Base-by-base conservation (phyloP, 35 echinoderm and acorn worm species). In the Heliocidaris tuberculata region DNA sequence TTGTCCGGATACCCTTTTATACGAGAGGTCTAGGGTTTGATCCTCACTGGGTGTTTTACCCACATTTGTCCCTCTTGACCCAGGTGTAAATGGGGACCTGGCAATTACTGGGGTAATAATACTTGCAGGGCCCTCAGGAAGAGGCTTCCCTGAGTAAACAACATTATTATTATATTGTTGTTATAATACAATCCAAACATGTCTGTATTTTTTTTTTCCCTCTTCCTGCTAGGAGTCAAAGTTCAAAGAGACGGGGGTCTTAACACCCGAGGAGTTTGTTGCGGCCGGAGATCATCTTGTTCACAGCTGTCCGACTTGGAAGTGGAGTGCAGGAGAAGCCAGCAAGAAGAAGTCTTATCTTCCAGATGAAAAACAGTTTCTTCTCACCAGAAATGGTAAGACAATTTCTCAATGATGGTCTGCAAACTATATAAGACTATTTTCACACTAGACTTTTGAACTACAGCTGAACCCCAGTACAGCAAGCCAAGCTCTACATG, bases 381-480 rank as follows among this genome's bases (percentile, higher is more conserved):
- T 99, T 47, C 96, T 97, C 31, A 97, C 98, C 27, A 99, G 95
- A 90, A 99, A 99, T 96, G 98, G 98, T 99, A 95, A 96, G 95
- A 19, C 59, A 12, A 19, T 19, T 60, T 9, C 29, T 49, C 9
- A 19, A 24, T 90, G 32, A 35, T 27, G 32, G 30, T 42, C 35
- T 42, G 35, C 35, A 42, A 42, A 42, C 35, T 42, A 3, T 42
- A 32, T n/a, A 15, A 10, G 17, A 30, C n/a, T 86, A 21, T 32
- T 10, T 30, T 86, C 12, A 86, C 17, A 12, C 16, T 17, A 19
- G 7, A 32, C 85, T 19, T 30, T 21, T 49, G 5, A 92, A 19
- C 27, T 30, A 47, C 17, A 32, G 42, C 17, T 31, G 17, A 29
- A 92, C 89, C 89, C 24, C 89, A 42, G n/a, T 29, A 31, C 35